Evolutionary conservation across 2,113 vertebrate species (phyloP), one percentile per base, ranked within the genome.

Genomic region (Apodemus speciosus): DNA sequence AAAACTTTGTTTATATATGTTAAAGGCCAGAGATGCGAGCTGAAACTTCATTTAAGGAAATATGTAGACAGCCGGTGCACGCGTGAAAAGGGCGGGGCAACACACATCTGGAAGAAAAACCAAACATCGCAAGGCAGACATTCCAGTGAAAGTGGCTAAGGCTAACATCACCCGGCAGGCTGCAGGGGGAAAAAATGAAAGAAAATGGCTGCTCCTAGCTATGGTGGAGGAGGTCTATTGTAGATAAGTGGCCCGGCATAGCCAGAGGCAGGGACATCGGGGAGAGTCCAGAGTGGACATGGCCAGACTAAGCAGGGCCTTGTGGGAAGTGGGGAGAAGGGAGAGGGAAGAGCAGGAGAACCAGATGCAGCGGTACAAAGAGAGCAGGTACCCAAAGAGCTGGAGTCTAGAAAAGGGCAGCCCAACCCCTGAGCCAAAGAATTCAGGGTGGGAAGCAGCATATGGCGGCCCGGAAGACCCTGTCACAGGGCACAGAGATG

Each of bases 21-120:
- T 72, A 68, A n/a, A 14, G 16, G 3, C 11, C 60, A 85, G 86
- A 79, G 13, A 90, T 38, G 10, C 84, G 62, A 86, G 64, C 9
- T 66, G 64, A 80, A 66, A 69, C 51, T 94, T 95, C 27, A 51
- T 27, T 51, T 79, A 85, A 85, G n/a, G 30, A 81, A 71, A 64
- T 46, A 43, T 27, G 38, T 89, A 85, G 23, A 69, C 51, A 53
- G 23, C 9, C 68, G 72, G 51, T 9, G n/a, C 80, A 23, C 25
- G 40, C 51, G 51, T 38, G 72, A 66, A 76, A 88, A 85, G 46
- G 66, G 23, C 4, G 9, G 6, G 51, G 20, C 6, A 80, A 14
- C 51, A 75, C 64, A 18, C 13, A 27, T 58, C 62, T 85, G n/a
- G 38, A 71, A 25, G 16, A 23, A 91, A 85, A 90, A 21, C 23